Evolutionary conservation across 2,888 invertebrate genomes (phyloP).

Genomic region (Folsomia candida): DNA sequence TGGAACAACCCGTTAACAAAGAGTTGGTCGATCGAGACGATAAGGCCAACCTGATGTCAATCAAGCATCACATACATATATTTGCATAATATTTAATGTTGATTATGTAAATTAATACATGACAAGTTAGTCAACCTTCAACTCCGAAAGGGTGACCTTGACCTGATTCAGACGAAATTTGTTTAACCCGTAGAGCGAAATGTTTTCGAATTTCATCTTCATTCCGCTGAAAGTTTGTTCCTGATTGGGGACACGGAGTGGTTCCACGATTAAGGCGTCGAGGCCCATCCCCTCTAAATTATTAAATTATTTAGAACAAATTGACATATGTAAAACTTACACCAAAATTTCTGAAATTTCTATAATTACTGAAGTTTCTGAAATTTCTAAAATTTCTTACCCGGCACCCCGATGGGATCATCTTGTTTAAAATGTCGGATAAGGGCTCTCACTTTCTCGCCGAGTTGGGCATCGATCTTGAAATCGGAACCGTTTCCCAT

Average conservation of each 20-base stretch:
- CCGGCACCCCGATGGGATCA: conserved; percentile 63
- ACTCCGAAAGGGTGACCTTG: conserved; percentile 68
- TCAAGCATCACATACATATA: not conserved
- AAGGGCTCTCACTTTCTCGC: conserved; percentile 67
- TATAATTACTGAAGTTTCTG: too few relatives aligned
- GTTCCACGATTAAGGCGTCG: conserved; percentile 70
- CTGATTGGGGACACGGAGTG: conserved; percentile 74
- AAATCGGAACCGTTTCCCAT: conserved; percentile 55
- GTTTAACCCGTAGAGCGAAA: conserved; percentile 71
- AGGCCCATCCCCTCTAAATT: conserved; percentile 30
- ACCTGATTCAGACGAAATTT: conserved; percentile 73
- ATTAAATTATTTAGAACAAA: too few relatives aligned
- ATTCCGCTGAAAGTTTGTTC: conserved; percentile 66
- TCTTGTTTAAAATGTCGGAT: conserved; percentile 76
- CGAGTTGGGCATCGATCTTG: conserved; percentile 61
- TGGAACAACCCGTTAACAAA: conserved; percentile 73
- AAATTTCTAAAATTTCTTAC: too few relatives aligned
- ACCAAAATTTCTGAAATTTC: too few relatives aligned
- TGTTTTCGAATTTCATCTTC: conserved; percentile 69
- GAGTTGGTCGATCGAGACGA: conserved; percentile 68
- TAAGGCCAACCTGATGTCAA: conserved; percentile 64
- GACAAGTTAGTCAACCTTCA: conserved; percentile 62
- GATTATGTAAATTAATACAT: not conserved
- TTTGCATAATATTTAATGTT: not conserved
- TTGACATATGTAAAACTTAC: too few relatives aligned